phyloP scores from a whole-genome alignment of 2,113 vertebrate genomes.

The Gobiocypris rarus region DNA sequence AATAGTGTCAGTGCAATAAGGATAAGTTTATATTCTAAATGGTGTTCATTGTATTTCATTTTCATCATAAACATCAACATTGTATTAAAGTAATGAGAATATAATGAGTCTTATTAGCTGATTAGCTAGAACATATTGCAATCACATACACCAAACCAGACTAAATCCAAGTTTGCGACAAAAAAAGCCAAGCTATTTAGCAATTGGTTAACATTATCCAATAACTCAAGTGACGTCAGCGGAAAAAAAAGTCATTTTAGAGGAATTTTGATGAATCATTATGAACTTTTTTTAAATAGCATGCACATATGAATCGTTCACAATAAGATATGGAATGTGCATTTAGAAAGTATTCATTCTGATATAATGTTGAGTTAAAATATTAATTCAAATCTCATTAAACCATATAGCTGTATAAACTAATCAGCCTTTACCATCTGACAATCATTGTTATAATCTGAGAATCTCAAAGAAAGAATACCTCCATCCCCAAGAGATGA shows the following conservation, averaged over 20 bases:
- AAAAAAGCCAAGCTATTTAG: neutral
- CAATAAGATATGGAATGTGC: neutral
- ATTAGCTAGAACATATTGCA: too few species aligned
- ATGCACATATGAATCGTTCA: neutral
- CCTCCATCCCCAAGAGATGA: constrained; percentile 20
- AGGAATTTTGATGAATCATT: neutral
- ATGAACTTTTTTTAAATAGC: neutral
- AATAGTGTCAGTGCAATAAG: too few species aligned
- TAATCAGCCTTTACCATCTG: neutral
- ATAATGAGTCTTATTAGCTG: too few species aligned
- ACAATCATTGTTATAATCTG: neutral
- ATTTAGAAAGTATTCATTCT: neutral
- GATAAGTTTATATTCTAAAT: too few species aligned
- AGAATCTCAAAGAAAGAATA: constrained; percentile 4
- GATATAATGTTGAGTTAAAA: too few species aligned
- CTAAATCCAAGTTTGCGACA: neutral
- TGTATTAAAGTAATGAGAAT: too few species aligned
- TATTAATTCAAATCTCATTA: neutral
- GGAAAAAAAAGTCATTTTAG: neutral
- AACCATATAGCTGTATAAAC: neutral
- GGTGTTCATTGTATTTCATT: too few species aligned
- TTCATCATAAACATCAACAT: too few species aligned
- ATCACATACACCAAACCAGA: too few species aligned
- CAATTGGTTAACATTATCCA: neutral
- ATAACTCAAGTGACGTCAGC: neutral